Evolutionary conservation across 2,113 vertebrate genomes (phyloP), one percentile per base, ranked within the genome.

Genomic region (Alectura lathami): DNA sequence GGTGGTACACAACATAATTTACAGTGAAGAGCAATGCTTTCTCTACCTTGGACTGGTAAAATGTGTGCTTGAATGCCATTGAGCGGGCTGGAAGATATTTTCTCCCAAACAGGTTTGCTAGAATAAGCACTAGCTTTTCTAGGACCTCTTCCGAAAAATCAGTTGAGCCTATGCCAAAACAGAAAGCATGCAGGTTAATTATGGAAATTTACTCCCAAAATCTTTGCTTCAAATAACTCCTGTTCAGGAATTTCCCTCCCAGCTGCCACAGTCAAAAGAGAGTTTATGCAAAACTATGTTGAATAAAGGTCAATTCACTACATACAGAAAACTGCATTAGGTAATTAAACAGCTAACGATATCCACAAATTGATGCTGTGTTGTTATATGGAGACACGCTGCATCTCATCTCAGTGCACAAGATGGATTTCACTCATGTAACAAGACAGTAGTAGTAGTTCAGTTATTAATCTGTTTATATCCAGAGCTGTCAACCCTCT

Each of bases 101-200:
- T 79, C 91, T 95, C 70, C 96, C 95, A 88, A 96, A 97, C 11
- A 97, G 79, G 45, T 97, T 91, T 45, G 96, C 94, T 91, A 97
- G 63, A 66, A 97, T 45, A 21, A 97, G 87, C 60, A 97, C 90
- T 43, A 97, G 81, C 6, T 72, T 94, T 87, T 97, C 95, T 92
- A 97, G 80, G n/a, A 96, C 94, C 51, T 45, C 42, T 60, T 96
- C 67, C 64, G 96, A 93, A 83, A 97, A 97, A 50, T 63, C 63
- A 40, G 91, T 67, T 82, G 67, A 62, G 12, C 88, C 97, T 97
- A 47, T 60, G 42, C 63, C 56, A 85, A 89, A 93, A 88, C 7
- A 94, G 64, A 91, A 89, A 75, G 13, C 42, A 54, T 22, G 82
- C 59, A 6, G 8, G 38, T 86, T 89, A 81, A 73, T 60, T 54